These are phyloP conservation scores for Apteryx owenii DNA, from an alignment of 2,113 vertebrate species.

Conservation along the genomic window DNA sequence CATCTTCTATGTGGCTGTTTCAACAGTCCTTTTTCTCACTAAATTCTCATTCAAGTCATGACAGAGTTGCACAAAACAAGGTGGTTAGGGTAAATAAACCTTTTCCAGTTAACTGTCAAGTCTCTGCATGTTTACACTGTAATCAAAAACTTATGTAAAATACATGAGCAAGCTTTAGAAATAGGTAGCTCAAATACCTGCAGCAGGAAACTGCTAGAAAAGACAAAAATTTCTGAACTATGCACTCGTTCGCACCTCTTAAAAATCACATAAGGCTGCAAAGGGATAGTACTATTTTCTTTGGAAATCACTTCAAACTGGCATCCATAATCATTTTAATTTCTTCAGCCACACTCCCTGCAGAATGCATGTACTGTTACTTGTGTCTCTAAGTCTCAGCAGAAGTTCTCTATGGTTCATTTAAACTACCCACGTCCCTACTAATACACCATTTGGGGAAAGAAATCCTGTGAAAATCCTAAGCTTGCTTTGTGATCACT, in stretches of 20 bases:
- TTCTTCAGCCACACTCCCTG: not conserved
- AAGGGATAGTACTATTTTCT: not conserved
- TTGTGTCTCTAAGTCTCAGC: not conserved
- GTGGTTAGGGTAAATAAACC: not conserved
- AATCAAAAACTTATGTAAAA: not conserved
- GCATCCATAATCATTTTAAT: not conserved
- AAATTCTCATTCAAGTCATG: not conserved
- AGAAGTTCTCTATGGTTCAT: not conserved
- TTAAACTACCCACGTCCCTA: not conserved
- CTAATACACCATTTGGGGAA: not conserved
- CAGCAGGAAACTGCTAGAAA: not conserved
- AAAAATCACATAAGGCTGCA: not conserved
- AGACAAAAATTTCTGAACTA: not conserved
- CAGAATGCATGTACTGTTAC: not conserved
- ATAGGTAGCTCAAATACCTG: not conserved
- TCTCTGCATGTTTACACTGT: not conserved
- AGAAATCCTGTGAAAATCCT: not conserved
- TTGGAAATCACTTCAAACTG: not conserved
- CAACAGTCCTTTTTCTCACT: not conserved
- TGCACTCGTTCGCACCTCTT: not conserved
- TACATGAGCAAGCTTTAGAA: not conserved
- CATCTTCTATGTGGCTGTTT: not conserved
- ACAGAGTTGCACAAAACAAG: not conserved
- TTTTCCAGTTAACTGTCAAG: not conserved
- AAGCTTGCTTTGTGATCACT: not conserved